These are phyloP conservation scores for Terrapene triunguis DNA, from an alignment of 2,113 vertebrate genomes.

Conservation along the genomic window DNA sequence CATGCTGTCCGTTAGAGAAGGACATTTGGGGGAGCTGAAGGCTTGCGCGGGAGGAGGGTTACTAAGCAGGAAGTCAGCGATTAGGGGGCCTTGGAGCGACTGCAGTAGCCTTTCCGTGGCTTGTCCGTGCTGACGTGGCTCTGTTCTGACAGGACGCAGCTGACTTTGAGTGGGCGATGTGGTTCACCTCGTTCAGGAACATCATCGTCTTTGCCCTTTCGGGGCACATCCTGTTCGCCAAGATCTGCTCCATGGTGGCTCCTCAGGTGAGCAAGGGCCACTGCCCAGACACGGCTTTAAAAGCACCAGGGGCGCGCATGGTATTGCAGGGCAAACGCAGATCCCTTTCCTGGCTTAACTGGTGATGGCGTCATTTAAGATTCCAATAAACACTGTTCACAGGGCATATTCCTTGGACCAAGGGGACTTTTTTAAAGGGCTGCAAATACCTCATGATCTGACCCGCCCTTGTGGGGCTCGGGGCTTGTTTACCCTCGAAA, in stretches of 20 bases:
- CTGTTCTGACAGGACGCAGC: conserved; percentile 85
- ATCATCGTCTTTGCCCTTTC: conserved; percentile 93
- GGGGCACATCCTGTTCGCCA: conserved; percentile 94
- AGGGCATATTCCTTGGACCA: background rate
- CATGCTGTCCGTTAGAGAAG: background rate
- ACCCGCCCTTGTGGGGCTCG: background rate
- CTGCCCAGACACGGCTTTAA: rapidly evolving
- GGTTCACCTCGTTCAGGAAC: conserved; percentile 93
- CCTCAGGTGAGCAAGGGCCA: conserved; percentile 85
- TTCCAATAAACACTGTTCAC: background rate
- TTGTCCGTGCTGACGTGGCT: background rate
- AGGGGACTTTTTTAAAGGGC: background rate
- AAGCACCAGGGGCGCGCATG: background rate
- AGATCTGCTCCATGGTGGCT: conserved; percentile 91
- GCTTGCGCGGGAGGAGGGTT: too few relatives aligned
- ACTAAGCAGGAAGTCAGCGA: background rate
- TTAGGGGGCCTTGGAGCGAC: background rate
- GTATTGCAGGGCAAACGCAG: background rate
- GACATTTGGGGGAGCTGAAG: background rate
- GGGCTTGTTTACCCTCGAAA: background rate
- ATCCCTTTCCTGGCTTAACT: background rate
- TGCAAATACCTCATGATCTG: background rate
- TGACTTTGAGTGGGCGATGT: conserved; percentile 98
- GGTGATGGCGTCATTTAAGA: background rate
- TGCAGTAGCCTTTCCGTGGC: background rate